Evolutionary conservation across 2,797 vertebrate genomes (phyloP), one percentile per base, ranked within the genome.

Genomic region (Spinus olivaceus): DNA sequence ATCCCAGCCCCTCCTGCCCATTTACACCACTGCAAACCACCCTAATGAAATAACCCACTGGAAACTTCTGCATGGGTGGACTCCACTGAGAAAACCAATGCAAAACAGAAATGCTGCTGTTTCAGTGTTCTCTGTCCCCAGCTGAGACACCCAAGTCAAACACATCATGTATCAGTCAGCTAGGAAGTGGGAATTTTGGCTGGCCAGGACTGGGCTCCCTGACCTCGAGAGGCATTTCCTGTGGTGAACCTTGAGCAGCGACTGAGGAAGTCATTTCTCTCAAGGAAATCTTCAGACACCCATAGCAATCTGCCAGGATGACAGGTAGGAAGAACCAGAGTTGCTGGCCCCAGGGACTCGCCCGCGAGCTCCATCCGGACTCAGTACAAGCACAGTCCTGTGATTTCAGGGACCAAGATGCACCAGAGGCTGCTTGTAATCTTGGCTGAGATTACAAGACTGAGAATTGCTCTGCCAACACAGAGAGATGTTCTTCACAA

Each of bases 321-420:
- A 79, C 72, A 69, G 59, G 63, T 15, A 88, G 51, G 66, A 91
- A 56, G 19, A 41, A 25, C 25, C 1, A 0, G 44, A 3, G 2
- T 19, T n/a, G 30, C 64, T 1, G 1, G 30, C 61, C 32, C n/a
- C 3, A 2, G 22, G 39, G 27, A 78, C 27, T 47, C 0, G 1
- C 57, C 18, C 0, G 0, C 0, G 0, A 66, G n/a, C 53, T 73
- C 56, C 3, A 4, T 71, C 7, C 14, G 11, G 30, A 35, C 49
- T 59, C 41, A 23, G 70, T 39, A 37, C 53, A 76, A 56, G 50
- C 22, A 46, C 5, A 2, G 41, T 41, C 16, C 0, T 3, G 5
- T 60, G 35, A 30, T 44, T 80, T 66, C 90, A 57, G 0, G 0
- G 74, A 59, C 28, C 0, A 0, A 84, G 64, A 69, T 4, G 14